Base-by-base conservation (phyloP, 2,888 invertebrate species). In the Neoascia interrupta region DNA sequence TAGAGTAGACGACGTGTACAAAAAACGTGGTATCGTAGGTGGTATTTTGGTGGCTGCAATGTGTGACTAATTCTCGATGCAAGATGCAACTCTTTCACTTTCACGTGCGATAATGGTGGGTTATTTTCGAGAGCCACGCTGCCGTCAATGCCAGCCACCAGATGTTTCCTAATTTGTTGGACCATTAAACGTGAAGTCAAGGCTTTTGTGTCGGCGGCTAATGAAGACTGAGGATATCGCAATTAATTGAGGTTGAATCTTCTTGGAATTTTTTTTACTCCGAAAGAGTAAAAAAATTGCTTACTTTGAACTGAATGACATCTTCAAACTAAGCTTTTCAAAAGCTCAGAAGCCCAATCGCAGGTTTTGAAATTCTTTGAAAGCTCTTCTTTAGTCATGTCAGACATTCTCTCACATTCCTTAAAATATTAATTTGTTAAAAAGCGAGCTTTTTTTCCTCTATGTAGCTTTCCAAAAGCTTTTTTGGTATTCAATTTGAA, bases 101-200 rank as follows among this genome's bases (percentile, higher is more conserved):
- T 76, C 60, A 54, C 63, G 34, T 41, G n/a, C 13, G 21, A 37
- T 51, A 21, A 26, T 23, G 45, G 34, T 56, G 63, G 45, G 28
- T 31, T 70, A 75, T 69, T 75, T 75, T 75, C 31, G 69, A 56
- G 41, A 11, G 15, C 15, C 23, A 4, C 51, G 15, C 31, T 16
- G 41, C 19, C n/a, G 31, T 31, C 13, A 51, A 37, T 45, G 51
- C 43, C 31, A 58, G 43, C 49, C 69, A 58, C 51, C 70, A 70
- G 70, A 70, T 76, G 70, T 70, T 70, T 70, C 49, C 60, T 53
- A 70, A 66, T 76, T 70, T 76, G 41, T 66, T 60, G 76, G 58
- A 60, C 58, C 58, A 76, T 76, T 66, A 70, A 70, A 39, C 11
- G 8, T 34, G 45, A 31, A 34, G 53, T 64, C 64, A 70, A 70